Conservation (phyloP, 2,797 vertebrate genomes). For the Geotrypetes seraphini region DNA sequence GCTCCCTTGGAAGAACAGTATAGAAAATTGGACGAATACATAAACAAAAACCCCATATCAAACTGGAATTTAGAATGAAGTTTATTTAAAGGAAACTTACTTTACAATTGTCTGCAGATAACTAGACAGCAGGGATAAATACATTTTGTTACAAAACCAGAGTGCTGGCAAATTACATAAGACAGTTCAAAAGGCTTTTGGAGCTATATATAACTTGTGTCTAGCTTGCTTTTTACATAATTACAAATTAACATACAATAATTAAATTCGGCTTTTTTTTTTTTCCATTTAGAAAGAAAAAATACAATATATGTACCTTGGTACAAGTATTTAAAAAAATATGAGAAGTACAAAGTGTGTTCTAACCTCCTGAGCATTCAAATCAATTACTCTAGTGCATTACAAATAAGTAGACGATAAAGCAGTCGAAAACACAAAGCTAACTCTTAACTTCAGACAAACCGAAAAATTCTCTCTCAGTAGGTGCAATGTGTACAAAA, state of each 20-base stretch:
- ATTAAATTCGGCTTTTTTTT: conserved; percentile 44
- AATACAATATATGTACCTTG: conserved; percentile 44
- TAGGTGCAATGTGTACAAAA: too few species aligned
- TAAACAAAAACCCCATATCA: too few species aligned
- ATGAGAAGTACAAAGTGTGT: conserved; percentile 19
- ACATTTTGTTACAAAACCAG: conserved; percentile 69
- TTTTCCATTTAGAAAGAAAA: too few species aligned
- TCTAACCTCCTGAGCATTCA: conserved; percentile 51
- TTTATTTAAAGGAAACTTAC: conserved; percentile 75
- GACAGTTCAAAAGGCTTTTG: conserved; percentile 66
- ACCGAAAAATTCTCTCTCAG: conserved; percentile 12
- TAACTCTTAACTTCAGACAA: conserved; percentile 27
- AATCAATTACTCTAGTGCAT: conserved; percentile 58
- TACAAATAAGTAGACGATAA: conserved; percentile 52
- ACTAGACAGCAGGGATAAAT: conserved; percentile 82
- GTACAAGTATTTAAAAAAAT: conserved; percentile 19
- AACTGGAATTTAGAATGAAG: conserved; percentile 44
- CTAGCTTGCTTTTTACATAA: conserved; percentile 66
- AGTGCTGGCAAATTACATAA: conserved; percentile 58
- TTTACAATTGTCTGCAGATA: conserved; percentile 61
- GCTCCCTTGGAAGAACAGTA: too few species aligned
- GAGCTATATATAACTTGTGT: too few species aligned
- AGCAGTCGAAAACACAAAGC: conserved; percentile 25
- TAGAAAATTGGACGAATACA: too few species aligned
- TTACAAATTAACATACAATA: conserved; percentile 64